Conservation (phyloP, 2,797 vertebrate species). For the Steatocranus sp. region DNA sequence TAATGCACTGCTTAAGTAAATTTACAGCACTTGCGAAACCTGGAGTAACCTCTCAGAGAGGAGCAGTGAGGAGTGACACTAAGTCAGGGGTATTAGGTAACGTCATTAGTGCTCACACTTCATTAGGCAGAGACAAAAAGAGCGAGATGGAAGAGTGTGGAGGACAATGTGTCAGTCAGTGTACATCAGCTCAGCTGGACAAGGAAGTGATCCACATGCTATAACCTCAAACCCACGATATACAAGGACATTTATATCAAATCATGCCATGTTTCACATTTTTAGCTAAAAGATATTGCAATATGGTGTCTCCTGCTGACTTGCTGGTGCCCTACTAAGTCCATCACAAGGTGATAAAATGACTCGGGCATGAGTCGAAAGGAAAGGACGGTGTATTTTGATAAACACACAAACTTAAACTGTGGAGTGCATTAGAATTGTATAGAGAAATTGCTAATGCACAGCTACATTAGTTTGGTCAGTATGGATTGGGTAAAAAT, state of each 20-base stretch:
- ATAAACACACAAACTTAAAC: neutral
- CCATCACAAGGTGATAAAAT: neutral
- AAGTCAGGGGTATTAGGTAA: slow-evolving; percentile 34
- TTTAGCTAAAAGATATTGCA: neutral
- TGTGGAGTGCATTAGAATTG: neutral
- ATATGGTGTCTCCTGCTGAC: slow-evolving; percentile 14
- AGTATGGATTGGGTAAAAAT: neutral
- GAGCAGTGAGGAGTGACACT: slow-evolving; percentile 9
- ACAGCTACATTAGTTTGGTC: neutral
- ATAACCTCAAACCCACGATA: slow-evolving; percentile 3
- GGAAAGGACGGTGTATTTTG: neutral
- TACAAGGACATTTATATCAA: slow-evolving; percentile 22
- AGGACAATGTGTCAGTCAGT: slow-evolving; percentile 7
- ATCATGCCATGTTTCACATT: neutral
- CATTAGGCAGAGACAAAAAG: slow-evolving; percentile 15
- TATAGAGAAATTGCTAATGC: neutral
- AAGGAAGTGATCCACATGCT: slow-evolving; percentile 17
- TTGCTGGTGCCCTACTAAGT: neutral
- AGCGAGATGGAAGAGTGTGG: neutral
- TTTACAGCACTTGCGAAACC: slow-evolving; percentile 1
- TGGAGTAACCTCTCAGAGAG: slow-evolving; percentile 16
- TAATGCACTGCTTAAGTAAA: neutral
- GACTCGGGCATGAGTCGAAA: neutral
- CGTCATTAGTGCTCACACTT: slow-evolving; percentile 45
- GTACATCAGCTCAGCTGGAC: slow-evolving; percentile 17